Evolutionary conservation across 2,888 invertebrate species (phyloP).

Genomic region (Zygaena filipendulae): DNA sequence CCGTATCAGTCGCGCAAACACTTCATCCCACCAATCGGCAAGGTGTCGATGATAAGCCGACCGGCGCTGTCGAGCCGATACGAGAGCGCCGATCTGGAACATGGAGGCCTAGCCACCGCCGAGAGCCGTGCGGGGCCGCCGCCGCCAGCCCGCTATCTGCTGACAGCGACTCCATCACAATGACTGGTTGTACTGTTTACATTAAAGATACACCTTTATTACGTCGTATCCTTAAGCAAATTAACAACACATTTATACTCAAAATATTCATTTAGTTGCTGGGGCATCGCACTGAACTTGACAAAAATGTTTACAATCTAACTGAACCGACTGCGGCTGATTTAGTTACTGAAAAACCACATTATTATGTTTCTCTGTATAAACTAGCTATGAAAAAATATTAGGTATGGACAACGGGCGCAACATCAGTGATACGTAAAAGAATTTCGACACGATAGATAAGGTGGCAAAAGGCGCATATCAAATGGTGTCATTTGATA

Average conservation of each 20-base stretch:
- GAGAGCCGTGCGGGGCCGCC: constrained; percentile 31
- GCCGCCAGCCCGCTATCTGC: constrained; percentile 42
- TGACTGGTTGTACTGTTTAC: constrained; percentile 46
- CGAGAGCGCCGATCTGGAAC: constrained; percentile 16
- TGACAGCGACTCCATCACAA: constrained; percentile 33
- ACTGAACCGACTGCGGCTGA: too few relatives aligned
- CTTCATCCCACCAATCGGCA: constrained; percentile 58
- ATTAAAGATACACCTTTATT: constrained; percentile 57
- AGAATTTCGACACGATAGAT: constrained; percentile 65
- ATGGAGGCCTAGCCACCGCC: constrained; percentile 18
- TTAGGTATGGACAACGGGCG: background rate
- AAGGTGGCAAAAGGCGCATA: constrained; percentile 50
- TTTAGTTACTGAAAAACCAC: too few relatives aligned
- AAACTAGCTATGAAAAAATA: background rate
- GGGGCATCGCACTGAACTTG: too few relatives aligned
- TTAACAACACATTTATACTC: too few relatives aligned
- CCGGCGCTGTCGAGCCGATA: constrained; percentile 16
- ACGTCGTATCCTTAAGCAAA: constrained; percentile 53
- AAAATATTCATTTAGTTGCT: constrained; percentile 11
- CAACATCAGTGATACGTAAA: constrained; percentile 42
- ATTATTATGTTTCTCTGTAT: too few relatives aligned
- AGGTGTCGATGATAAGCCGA: constrained; percentile 41
- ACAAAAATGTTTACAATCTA: too few relatives aligned
- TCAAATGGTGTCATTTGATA: constrained; percentile 67
- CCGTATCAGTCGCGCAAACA: constrained; percentile 57